These are phyloP conservation scores for Drosophila meridionalis DNA, from an alignment of 2,888 invertebrate species.

Conservation along the genomic window DNA sequence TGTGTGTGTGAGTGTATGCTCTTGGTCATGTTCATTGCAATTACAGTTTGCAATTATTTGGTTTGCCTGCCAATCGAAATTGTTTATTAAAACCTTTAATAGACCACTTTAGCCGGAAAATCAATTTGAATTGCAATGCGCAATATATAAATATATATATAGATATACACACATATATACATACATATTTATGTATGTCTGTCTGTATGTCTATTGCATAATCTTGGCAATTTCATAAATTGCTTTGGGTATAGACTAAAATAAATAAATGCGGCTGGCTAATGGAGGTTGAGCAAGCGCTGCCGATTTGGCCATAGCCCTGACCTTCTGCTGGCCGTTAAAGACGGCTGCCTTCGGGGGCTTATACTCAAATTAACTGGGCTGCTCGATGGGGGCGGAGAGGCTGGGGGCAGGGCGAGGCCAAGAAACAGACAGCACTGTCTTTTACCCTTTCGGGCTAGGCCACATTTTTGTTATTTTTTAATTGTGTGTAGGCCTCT, in stretches of 20 bases:
- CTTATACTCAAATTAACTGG: conserved; percentile 52
- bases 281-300: conserved; percentile 7
- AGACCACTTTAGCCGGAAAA: conserved; percentile 24
- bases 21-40: conserved; percentile 9
- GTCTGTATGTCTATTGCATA: conserved; percentile 12
- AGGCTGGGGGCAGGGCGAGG: conserved; percentile 21
- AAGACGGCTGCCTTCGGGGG: conserved; percentile 4
- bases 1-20: not conserved
- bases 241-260: conserved; percentile 8
- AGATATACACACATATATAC: not conserved
- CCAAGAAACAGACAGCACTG: conserved; percentile 8
- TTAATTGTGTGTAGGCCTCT: conserved; percentile 59
- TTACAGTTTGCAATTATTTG: conserved; percentile 6
- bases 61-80: not conserved
- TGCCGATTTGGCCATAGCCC: conserved; percentile 1
- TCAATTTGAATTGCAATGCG: conserved; percentile 38
- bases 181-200: not conserved
- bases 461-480: conserved; percentile 73
- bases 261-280: not conserved
- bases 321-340: conserved; percentile 8
- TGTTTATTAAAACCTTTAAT: conserved; percentile 20
- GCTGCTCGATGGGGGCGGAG: conserved; percentile 20
- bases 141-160: not conserved
- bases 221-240: conserved; percentile 37
- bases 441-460: conserved; percentile 28